A percentile compares a stretch with the other conserved stretches of the same genome.
Evolutionary conservation across 2,888 invertebrate species (phyloP).

Genomic region (Orthosia gracilis): DNA sequence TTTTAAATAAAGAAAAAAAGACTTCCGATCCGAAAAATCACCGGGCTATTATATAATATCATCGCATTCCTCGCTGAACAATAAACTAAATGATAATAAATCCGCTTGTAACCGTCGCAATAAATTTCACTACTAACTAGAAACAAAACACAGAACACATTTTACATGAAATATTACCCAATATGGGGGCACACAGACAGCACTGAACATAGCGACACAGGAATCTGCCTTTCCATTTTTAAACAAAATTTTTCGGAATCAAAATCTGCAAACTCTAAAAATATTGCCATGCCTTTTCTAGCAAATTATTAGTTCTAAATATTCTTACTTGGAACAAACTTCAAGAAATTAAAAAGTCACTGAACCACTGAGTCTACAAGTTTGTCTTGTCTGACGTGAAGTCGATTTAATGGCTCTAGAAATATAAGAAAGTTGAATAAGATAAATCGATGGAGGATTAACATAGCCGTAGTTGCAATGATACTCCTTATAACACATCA

Average conservation of each 20-base stretch:
- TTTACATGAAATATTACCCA: slow-evolving; percentile 73
- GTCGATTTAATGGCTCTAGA: slow-evolving; percentile 6
- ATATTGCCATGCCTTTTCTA: neutral
- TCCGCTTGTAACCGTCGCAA: slow-evolving; percentile 68
- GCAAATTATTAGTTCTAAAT: slow-evolving; percentile 9
- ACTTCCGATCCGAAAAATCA: slow-evolving; percentile 53
- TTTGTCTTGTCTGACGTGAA: slow-evolving; percentile 14
- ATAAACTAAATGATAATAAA: slow-evolving; percentile 71
- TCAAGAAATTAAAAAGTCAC: slow-evolving; percentile 16
- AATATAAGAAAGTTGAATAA: slow-evolving; percentile 27
- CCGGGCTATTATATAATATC: slow-evolving; percentile 48
- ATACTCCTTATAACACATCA: neutral
- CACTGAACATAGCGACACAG: slow-evolving; percentile 56
- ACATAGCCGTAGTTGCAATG: no score
- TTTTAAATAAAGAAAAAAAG: no score
- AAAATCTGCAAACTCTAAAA: neutral
- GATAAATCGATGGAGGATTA: slow-evolving; percentile 21
- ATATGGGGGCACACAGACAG: slow-evolving; percentile 64
- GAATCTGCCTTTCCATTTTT: slow-evolving; percentile 4
- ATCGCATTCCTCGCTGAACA: slow-evolving; percentile 62
- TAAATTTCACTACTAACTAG: slow-evolving; percentile 70
- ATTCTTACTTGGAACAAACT: slow-evolving; percentile 22
- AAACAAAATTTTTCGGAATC: slow-evolving; percentile 25
- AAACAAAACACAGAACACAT: slow-evolving; percentile 71
- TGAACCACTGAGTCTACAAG: slow-evolving; percentile 1